Base-by-base conservation (phyloP, 2,888 invertebrate genomes). In the Monochamus alternatus region DNA sequence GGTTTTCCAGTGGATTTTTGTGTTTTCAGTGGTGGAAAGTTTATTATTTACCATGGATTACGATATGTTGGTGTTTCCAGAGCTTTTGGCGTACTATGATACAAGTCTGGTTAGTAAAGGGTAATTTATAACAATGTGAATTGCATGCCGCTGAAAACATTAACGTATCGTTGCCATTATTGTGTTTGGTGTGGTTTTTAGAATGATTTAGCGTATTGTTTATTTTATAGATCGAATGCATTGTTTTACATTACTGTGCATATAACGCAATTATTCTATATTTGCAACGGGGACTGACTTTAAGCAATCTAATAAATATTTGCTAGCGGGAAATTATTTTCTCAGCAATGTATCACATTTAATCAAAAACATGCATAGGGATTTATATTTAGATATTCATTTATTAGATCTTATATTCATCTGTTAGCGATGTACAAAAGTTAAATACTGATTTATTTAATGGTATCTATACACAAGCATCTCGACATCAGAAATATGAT, bases 1-100 rank as follows among this genome's bases (percentile, higher is more conserved):
- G 10, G 43, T 67, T 67, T 66, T 43, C 59, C 68, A 69, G 69
- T 69, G 60, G 38, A 22, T 59, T 69, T 69, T 62, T 31, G 70
- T 62, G 62, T 10, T 47, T 62, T 47, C 70, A 62, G 70, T 70
- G 70, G 62, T 70, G 60, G 14, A 38, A 51, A 66, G 65, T 67
- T 66, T 63, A 52, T 32, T 66, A 59, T 44, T 47, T 30, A 52
- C 72, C 66, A 92, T 92, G 93, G 93, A 93, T 92, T 93, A 92
- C 90, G 93, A 93, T 83, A 91, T 92, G 87, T 89, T 93, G 85
- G 90, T 92, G 83, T 92, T 92, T 88, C 91, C 92, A 83, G 93
- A 93, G 76, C 91, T 92, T 75, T 90, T 92, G 83, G 92, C 91
- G 83, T 92, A 92, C 88, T 93, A 93, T 86, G 92, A 93, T 84